Conservation (phyloP, 2,797 vertebrate species). For the Anas capensis region DNA sequence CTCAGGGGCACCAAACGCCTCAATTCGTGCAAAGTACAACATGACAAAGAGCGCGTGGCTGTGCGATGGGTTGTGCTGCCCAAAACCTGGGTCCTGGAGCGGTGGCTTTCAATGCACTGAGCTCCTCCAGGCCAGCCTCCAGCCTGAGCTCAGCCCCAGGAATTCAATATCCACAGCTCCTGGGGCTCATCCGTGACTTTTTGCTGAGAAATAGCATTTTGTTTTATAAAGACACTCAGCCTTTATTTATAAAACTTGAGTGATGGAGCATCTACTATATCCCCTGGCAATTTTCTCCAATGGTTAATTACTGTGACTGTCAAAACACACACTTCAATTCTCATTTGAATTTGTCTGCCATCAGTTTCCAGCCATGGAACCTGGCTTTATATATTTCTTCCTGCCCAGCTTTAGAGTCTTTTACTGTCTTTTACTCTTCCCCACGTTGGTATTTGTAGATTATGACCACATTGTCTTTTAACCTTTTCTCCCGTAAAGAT, state of each 20-base stretch:
- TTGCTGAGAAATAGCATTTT: neutral
- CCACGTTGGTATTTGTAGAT: neutral
- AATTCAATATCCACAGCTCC: neutral
- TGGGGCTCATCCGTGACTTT: neutral
- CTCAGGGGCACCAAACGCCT: neutral
- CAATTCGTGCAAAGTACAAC: neutral
- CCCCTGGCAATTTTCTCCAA: slow-evolving; percentile 54
- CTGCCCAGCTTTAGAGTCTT: slow-evolving; percentile 14
- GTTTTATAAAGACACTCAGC: slow-evolving; percentile 36
- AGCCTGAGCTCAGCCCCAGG: neutral
- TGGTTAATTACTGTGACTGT: slow-evolving; percentile 64
- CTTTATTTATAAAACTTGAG: slow-evolving; percentile 55
- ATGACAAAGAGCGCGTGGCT: neutral
- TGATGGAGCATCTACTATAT: slow-evolving; percentile 34
- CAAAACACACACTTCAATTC: slow-evolving; percentile 58
- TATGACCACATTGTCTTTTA: slow-evolving; percentile 42
- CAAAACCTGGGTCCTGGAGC: neutral
- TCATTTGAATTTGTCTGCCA: slow-evolving; percentile 52
- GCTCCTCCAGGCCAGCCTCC: neutral
- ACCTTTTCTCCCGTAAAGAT: slow-evolving; percentile 30
- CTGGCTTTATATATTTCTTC: neutral
- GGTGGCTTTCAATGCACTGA: neutral
- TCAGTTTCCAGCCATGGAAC: neutral
- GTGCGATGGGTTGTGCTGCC: rapidly evolving
- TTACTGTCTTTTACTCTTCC: neutral